Evolutionary conservation across 1,140 invertebrate species (phyloP).

Genomic region (fruit fly (Drosophila melanogaster)): Release_6_plus_ISO1_MT NT_033777.3:10084501-10085000

Average conservation of each 20-base stretch:
- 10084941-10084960: slow-evolving; percentile 1
- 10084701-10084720: background rate
- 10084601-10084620: slow-evolving; percentile 81
- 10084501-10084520: slow-evolving; percentile 49
- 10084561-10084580: slow-evolving; percentile 48
- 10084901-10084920: slow-evolving; percentile 79
- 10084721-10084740: slow-evolving; percentile 3
- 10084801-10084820: slow-evolving; percentile 28
- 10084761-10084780: slow-evolving; percentile 5
- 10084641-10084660: background rate
- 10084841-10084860: slow-evolving; percentile 9
- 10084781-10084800: background rate
- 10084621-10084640: slow-evolving; percentile 66
- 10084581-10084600: slow-evolving; percentile 73
- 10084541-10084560: slow-evolving; percentile 19
- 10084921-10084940: slow-evolving; percentile 49
- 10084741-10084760: background rate
- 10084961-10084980: background rate
- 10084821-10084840: slow-evolving; percentile 1
- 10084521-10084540: slow-evolving; percentile 33
- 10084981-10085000: slow-evolving; percentile 55
- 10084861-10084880: slow-evolving; percentile 30
- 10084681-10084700: slow-evolving; percentile 4
- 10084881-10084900: slow-evolving; percentile 77
- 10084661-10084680: slow-evolving; percentile 11